Conservation (phyloP, 2,888 invertebrate species). For the Catocala sponsa region DNA sequence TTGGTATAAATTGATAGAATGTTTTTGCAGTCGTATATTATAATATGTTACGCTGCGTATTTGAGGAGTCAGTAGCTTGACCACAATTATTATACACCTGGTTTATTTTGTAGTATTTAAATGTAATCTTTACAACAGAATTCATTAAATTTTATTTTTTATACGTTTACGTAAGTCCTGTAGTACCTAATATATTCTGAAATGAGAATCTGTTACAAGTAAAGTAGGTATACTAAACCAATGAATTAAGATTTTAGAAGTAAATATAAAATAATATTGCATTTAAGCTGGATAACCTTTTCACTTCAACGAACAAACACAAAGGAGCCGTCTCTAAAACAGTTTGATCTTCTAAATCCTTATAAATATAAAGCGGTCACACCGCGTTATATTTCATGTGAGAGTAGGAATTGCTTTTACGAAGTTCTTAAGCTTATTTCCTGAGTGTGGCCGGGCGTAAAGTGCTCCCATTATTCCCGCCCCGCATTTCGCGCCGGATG, state of each 20-base stretch:
- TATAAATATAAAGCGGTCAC: conserved; percentile 85
- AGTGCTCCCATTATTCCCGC: conserved; percentile 83
- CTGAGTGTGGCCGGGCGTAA: conserved; percentile 83
- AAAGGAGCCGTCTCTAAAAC: conserved; percentile 63
- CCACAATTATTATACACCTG: no score
- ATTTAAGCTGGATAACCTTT: conserved; percentile 26
- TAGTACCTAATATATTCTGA: no score
- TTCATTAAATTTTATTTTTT: no score
- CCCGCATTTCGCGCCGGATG: conserved; percentile 63
- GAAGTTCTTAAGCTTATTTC: conserved; percentile 88
- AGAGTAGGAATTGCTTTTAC: conserved; percentile 86
- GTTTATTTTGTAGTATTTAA: no score
- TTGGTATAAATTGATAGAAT: background rate
- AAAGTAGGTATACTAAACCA: no score
- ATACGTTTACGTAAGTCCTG: no score
- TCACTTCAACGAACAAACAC: conserved; percentile 46
- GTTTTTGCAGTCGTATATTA: background rate
- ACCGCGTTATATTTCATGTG: conserved; percentile 85
- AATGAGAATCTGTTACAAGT: no score
- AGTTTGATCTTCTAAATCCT: conserved; percentile 79
- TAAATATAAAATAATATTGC: conserved; percentile 5
- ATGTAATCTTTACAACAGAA: no score
- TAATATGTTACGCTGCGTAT: background rate
- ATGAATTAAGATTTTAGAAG: background rate
- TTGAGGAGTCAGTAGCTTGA: no score